Percentiles rank a stretch among this genome's conserved stretches.
Conservation (phyloP, 2,797 vertebrate genomes). For the Lateolabrax maculatus region DNA sequence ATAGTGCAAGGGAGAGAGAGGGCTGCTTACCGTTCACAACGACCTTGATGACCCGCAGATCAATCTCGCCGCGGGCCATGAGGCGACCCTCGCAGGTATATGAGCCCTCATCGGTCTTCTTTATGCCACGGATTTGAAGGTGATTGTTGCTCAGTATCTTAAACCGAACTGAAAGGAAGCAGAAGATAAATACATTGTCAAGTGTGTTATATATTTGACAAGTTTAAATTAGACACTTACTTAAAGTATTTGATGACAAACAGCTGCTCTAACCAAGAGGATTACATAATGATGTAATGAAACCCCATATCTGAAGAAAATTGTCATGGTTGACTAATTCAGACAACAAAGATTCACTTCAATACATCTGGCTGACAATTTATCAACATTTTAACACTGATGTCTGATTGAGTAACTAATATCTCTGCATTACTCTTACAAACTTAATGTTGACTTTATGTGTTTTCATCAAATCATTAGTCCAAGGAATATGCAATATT, state of each 20-base stretch:
- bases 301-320: slow-evolving; percentile 13
- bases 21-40: slow-evolving; percentile 93
- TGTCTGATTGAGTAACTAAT: slow-evolving; percentile 9
- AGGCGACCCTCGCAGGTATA: slow-evolving; percentile 98
- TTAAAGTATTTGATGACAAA: slow-evolving; percentile 18
- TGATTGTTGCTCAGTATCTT: slow-evolving; percentile 95
- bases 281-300: background rate
- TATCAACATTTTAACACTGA: slow-evolving; percentile 14
- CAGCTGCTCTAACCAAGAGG: slow-evolving; percentile 9
- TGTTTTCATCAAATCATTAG: slow-evolving; percentile 17
- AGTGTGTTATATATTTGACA: slow-evolving; percentile 10
- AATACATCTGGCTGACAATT: slow-evolving; percentile 6
- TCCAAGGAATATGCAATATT: slow-evolving; percentile 7
- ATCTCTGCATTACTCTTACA: slow-evolving; percentile 10
- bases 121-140: slow-evolving; percentile 96
- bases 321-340: background rate
- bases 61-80: slow-evolving; percentile 95
- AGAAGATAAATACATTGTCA: slow-evolving; percentile 40
- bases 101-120: slow-evolving; percentile 95
- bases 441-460: slow-evolving; percentile 7
- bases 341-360: slow-evolving; percentile 1
- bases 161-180: slow-evolving; percentile 90
- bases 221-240: slow-evolving; percentile 33
- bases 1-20: slow-evolving; percentile 18
- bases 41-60: slow-evolving; percentile 95